Base-by-base conservation (phyloP, 35 echinoderm and acorn worm genomes). In the Heliocidaris tuberculata region DNA sequence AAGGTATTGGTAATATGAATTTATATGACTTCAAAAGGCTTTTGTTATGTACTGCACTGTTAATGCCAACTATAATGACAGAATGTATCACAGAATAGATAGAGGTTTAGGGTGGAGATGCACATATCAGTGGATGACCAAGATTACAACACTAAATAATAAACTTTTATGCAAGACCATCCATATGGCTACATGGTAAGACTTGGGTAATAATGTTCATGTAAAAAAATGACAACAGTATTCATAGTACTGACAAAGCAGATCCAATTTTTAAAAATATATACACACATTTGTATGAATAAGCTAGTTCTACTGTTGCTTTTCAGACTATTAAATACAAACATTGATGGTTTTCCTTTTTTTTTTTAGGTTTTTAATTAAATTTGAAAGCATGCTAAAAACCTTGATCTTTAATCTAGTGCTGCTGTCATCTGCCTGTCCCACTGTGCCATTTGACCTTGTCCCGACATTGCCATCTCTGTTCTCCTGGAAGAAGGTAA, bases 371-470 rank as follows among this genome's bases (percentile, higher is more conserved):
- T 24, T 5, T 24, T 16, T 2, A 27, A 24, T 24, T 70, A 24
- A 27, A 70, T 70, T 2, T 70, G 60, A 70, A 70, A 70, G 17
- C 60, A 56, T 15, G 52, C 52, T 56, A 56, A 13, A 78, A 30
- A 93, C 91, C 91, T 93, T 93, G 91, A 93, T 93, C 48, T 93
- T 93, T 93, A 93, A 93, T 93, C 91, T 93, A 13, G 91, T 48
- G 13, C 29, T 49, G 50, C 91, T 93, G 16, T 59, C 50, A 49
- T 93, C 91, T 6, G 29, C 13, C 50, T 93, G 91, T 59, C 91
- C 91, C 47, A 59, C 48, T 9, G 50, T 93, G 91, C 91, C 91
- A 50, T 93, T 93, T 32, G 91, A 93, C 48, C 91, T 49, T 59
- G 91, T 27, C 32, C 91, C 48, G 16, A 59, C n/a, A 50, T 59